Percentiles rank a stretch among this genome's conserved stretches.
Conservation (phyloP, 2,888 invertebrate species). For the Diadegma fenestrale region DNA sequence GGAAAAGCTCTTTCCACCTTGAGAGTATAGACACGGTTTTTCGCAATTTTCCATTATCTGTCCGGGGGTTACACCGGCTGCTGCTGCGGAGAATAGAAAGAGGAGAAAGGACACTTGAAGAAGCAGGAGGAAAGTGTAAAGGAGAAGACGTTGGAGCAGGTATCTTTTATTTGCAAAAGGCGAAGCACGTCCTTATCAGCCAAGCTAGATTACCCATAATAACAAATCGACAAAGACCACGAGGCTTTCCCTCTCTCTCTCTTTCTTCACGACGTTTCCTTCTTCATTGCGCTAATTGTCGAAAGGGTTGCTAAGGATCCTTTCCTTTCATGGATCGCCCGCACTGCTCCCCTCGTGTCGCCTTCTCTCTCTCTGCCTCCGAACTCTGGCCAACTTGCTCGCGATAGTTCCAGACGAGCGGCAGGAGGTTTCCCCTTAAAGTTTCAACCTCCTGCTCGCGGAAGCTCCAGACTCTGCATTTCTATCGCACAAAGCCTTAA, state of each 20-base stretch:
- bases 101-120: neutral
- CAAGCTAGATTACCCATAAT: slow-evolving; percentile 67
- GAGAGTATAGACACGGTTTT: neutral
- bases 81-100: slow-evolving; percentile 1
- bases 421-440: slow-evolving; percentile 42
- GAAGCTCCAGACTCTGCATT: slow-evolving; percentile 3
- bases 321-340: neutral
- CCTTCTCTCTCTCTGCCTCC: slow-evolving; percentile 12
- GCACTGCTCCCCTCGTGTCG: neutral
- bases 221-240: slow-evolving; percentile 64
- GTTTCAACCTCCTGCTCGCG: slow-evolving; percentile 33
- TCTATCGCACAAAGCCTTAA: slow-evolving; percentile 44
- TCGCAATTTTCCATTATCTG: slow-evolving; percentile 40
- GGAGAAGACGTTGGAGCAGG: slow-evolving; percentile 43
- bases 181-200: slow-evolving; percentile 66
- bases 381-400: slow-evolving; percentile 57
- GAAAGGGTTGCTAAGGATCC: slow-evolving; percentile 47
- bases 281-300: slow-evolving; percentile 60
- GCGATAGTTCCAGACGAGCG: slow-evolving; percentile 58
- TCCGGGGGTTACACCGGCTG: neutral
- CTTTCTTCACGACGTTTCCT: neutral
- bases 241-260: slow-evolving; percentile 10
- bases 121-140: slow-evolving; percentile 23
- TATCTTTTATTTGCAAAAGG: slow-evolving; percentile 36
- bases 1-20: slow-evolving; percentile 13